Base-by-base conservation (phyloP, 1,140 invertebrate species). In the Hylaeus anthracinus region DNA sequence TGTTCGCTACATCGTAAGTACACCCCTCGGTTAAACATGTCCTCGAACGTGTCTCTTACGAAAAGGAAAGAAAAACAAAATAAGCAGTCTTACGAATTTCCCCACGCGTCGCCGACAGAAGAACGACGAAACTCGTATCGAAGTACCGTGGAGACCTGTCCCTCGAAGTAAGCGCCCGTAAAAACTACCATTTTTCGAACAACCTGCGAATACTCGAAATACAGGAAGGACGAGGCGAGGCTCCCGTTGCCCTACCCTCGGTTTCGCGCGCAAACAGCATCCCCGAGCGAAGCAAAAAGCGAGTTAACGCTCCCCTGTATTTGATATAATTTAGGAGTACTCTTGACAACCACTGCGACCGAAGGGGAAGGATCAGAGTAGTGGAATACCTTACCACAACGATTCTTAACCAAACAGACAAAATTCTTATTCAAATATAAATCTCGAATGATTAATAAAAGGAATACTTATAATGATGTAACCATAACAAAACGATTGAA, bases 261-360 rank as follows among this genome's bases (percentile, higher is more conserved):
- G 67, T 64, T 85, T 85, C 74, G 81, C 85, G 82, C 83, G 76
- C 66, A 83, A 26, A 53, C 37, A 56, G 6, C 76, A 65, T 71
- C 73, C 61, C n/a, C 53, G 73, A 55, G 77, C 79, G 72, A 83
- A 65, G 78, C 37, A 64, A 80, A 64, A 80, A 71, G 41, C 78
- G 79, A 88, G 66, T 73, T 78, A 75, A 76, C 77, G 78, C 65
- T 51, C 77, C 69, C 79, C 69, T 66, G 84, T 83, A 89, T 87
- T 89, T 77, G 72, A 88, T 73, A 90, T 89, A 90, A 90, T 89
- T 90, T 89, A 87, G 73, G 61, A 69, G 66, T 79, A 87, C 82
- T 87, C 86, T 81, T 85, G 69, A 71, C 26, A 41, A 15, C n/a
- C 53, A 69, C 75, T 65, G 56, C 77, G 67, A 60, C 55, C 55